Evolutionary conservation across 2,797 vertebrate genomes (phyloP), one percentile per base, ranked within the genome.

Genomic region (Salarias fasciatus): DNA sequence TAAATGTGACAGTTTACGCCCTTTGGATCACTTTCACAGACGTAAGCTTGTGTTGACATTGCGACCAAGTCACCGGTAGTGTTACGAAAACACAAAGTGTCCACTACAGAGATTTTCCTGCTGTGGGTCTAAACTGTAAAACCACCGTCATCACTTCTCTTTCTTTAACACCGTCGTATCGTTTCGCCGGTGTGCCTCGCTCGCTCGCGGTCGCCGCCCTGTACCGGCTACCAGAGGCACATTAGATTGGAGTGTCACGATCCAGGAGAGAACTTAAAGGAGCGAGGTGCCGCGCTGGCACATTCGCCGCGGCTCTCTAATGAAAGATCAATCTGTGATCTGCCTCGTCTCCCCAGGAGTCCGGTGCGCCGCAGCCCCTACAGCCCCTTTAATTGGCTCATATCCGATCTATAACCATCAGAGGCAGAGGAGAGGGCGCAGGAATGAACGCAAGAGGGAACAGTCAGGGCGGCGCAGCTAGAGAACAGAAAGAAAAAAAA

Each of bases 281-380:
- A 77, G 69, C 45, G 72, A 84, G 75, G 73, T 83, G 77, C 82
- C 84, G 87, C 57, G 64, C 69, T 61, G 76, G 78, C 84, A 86
- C 80, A 85, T 88, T 87, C 79, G 69, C 68, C 29, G n/a, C 40
- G 73, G 77, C 69, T 75, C 68, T 70, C 77, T 85, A 87, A 90
- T 88, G 84, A 87, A 90, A 91, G 89, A 91, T 91, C 87, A 88
- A 89, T 89, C 75, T 84, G 78, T 77, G 87, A 89, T 87, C 79
- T 83, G 78, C 69, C 76, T 70, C 43, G 57, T 82, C 87, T 86
- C 80, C 72, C 68, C 5, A 10, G 80, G 81, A 85, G 52, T 46
- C 46, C 55, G 11, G 50, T 70, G 45, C 50, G 40, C 66, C 80
- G 68, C 53, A 74, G 63, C 72, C 66, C 73, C 75, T 31, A 53